phyloP scores from a whole-genome alignment of 2,113 vertebrate genomes.

The Hippopotamus amphibius region DNA sequence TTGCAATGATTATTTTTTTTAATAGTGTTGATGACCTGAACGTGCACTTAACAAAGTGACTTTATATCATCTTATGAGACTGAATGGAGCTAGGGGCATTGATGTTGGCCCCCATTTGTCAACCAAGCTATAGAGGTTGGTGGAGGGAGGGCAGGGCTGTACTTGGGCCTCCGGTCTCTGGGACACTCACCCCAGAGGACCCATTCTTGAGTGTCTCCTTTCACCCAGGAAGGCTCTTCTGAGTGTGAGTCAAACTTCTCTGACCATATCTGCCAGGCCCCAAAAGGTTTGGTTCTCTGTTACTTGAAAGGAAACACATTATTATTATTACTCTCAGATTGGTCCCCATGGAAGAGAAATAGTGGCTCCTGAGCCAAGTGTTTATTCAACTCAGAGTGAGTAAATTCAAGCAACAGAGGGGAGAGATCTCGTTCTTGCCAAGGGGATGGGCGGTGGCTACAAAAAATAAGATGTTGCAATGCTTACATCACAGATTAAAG shows the following conservation, averaged over 20 bases:
- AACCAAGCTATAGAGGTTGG: not conserved
- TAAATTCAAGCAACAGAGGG: not conserved
- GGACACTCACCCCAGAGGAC: not conserved
- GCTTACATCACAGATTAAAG: not conserved
- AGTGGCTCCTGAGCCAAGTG: conserved; percentile 2
- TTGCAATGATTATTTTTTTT: not conserved
- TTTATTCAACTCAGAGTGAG: not conserved
- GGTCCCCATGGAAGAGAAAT: not conserved
- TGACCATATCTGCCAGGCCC: conserved; percentile 20
- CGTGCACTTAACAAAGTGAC: not conserved
- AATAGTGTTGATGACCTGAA: not conserved
- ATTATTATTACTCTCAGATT: not conserved
- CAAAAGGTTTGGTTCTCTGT: not conserved
- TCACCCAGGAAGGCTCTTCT: not conserved
- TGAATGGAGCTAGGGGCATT: not conserved
- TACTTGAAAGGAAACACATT: conserved; percentile 52
- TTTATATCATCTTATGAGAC: not conserved
- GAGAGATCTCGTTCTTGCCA: conserved; percentile 23
- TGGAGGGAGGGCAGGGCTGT: no score
- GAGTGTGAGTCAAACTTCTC: conserved; percentile 6
- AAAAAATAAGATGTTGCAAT: not conserved
- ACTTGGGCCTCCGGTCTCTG: not conserved
- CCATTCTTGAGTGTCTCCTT: not conserved
- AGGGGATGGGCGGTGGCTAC: not conserved
- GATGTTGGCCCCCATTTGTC: not conserved